Conservation (phyloP, 2,888 invertebrate species). For the Sclerodermus sp. region DNA sequence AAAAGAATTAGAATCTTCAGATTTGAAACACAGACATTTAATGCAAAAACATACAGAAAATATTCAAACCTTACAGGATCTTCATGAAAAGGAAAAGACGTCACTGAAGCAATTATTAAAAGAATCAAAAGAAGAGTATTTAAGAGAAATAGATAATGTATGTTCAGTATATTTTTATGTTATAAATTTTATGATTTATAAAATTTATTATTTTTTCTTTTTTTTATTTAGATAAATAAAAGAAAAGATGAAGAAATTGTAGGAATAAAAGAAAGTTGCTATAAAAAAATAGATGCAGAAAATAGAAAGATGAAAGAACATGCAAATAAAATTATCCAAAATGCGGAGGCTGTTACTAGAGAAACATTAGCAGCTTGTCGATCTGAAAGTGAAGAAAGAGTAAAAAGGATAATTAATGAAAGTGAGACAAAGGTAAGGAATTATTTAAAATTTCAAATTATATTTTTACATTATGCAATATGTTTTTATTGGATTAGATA, state of each 20-base stretch:
- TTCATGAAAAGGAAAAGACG: constrained; percentile 28
- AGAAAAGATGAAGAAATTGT: constrained; percentile 37
- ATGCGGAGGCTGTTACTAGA: constrained; percentile 43
- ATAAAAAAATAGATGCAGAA: constrained; percentile 40
- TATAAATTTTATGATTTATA: too few relatives aligned
- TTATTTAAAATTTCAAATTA: neutral
- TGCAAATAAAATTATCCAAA: constrained; percentile 40
- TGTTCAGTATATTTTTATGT: too few relatives aligned
- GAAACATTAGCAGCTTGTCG: constrained; percentile 45
- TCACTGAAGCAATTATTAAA: constrained; percentile 32
- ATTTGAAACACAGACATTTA: constrained; percentile 23
- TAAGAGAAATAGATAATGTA: constrained; percentile 40
- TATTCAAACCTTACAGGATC: constrained; percentile 25
- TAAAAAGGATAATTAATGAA: constrained; percentile 44
- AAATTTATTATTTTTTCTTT: neutral
- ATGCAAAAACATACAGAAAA: constrained; percentile 28
- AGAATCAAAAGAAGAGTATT: constrained; percentile 27
- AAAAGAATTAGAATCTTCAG: constrained; percentile 26
- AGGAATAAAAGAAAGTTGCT: constrained; percentile 33
- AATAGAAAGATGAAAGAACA: constrained; percentile 37
- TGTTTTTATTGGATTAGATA: constrained; percentile 23
- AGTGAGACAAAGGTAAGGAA: constrained; percentile 45
- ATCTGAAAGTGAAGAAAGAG: constrained; percentile 43
- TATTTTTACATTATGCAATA: neutral
- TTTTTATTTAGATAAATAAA: constrained; percentile 30